phyloP scores from a whole-genome alignment of 2,888 invertebrate species.

The Cheilosia vernalis region DNA sequence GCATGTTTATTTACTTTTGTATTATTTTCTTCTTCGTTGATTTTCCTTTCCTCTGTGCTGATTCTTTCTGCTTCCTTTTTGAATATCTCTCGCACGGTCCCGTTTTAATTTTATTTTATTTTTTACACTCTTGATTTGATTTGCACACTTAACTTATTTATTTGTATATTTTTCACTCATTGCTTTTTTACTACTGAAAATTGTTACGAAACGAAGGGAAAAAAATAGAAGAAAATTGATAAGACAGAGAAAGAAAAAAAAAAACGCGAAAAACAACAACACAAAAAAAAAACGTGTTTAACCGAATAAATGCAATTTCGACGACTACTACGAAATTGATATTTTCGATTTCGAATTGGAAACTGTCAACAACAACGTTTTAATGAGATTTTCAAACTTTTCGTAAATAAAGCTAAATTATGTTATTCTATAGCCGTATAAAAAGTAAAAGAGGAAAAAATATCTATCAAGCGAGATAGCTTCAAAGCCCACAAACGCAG shows the following conservation, averaged over 20 bases:
- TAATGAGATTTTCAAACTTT: not conserved
- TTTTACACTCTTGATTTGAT: conserved; percentile 20
- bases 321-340: not conserved
- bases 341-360: not conserved
- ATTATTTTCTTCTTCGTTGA: conserved; percentile 21
- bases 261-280: not conserved
- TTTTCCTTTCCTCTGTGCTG: conserved; percentile 22
- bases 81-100: conserved; percentile 22
- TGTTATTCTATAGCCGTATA: conserved; percentile 1
- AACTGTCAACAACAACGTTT: not conserved
- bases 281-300: not conserved
- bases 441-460: not conserved
- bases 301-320: not conserved
- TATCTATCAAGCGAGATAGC: not conserved
- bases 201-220: conserved; percentile 1
- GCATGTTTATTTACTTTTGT: conserved; percentile 49
- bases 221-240: not conserved
- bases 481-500: not conserved
- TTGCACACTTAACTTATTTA: conserved; percentile 40
- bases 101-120: conserved; percentile 32
- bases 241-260: conserved; percentile 13
- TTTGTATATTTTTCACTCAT: conserved; percentile 46
- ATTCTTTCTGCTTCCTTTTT: conserved; percentile 20
- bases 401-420: conserved; percentile 1
- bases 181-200: conserved; percentile 15